phyloP scores from a whole-genome alignment of 2,797 vertebrate species.

The Aulostomus chinensis region DNA sequence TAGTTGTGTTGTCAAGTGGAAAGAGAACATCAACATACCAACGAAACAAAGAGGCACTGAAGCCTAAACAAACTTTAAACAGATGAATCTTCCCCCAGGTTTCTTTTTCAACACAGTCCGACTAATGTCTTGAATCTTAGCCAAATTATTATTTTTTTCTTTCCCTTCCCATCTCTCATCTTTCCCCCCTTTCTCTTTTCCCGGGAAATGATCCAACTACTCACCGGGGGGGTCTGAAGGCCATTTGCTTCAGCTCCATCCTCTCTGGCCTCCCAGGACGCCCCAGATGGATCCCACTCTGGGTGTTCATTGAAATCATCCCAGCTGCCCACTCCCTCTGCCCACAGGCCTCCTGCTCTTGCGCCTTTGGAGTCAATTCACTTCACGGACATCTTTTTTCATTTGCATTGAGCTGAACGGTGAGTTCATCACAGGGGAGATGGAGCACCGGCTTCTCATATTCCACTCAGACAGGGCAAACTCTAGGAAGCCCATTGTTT shows the following conservation, averaged over 20 bases:
- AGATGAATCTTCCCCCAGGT: conserved; percentile 41
- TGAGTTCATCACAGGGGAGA: conserved; percentile 4
- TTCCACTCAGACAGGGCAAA: no score
- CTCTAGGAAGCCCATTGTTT: no score
- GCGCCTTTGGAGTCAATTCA: conserved; percentile 26
- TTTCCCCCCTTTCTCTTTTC: conserved; percentile 24
- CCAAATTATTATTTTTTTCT: conserved; percentile 22
- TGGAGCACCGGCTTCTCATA: no score
- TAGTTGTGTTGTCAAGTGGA: conserved; percentile 19
- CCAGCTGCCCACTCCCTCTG: conserved; percentile 34
- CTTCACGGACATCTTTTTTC: conserved; percentile 18
- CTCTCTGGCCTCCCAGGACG: conserved; percentile 52
- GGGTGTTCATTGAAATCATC: conserved; percentile 54
- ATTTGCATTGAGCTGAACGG: background rate
- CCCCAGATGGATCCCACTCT: conserved; percentile 57
- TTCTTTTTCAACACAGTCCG: conserved; percentile 22
- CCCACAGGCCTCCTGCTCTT: conserved; percentile 23
- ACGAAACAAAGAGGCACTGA: conserved; percentile 30
- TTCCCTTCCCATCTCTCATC: conserved; percentile 13
- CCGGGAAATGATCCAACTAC: conserved; percentile 61
- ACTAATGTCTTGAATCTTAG: conserved; percentile 20
- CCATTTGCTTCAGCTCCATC: conserved; percentile 60
- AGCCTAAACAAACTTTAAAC: conserved; percentile 43
- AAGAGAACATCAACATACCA: conserved; percentile 16
- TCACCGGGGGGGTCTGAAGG: conserved; percentile 41